Base-by-base conservation (phyloP, 1,140 invertebrate species). In the Berghia stephanieae region DNA sequence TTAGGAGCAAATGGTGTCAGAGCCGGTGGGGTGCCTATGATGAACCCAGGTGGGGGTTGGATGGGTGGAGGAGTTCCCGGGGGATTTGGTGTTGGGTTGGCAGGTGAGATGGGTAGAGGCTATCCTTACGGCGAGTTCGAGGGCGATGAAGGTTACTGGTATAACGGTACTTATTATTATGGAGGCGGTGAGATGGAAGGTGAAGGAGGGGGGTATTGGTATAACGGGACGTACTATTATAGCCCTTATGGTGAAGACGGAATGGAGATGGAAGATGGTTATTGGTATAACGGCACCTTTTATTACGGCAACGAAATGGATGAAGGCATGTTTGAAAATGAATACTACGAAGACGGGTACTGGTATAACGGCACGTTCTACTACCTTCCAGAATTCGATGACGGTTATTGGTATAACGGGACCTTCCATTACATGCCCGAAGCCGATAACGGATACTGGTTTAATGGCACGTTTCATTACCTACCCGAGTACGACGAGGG, bases 201-300 rank as follows among this genome's bases (percentile, higher is more conserved):
- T n/a, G n/a, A n/a, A n/a, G n/a, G n/a, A n/a, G n/a, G 63, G 3
- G 38, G 55, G 38, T 63, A 63, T 44, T 63, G 27, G 10, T 16
- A 34, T 42, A 75, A 75, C 72, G 72, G 71, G 6, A 75, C 72
- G 3, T 75, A 57, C 52, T 75, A 63, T n/a, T n/a, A n/a, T n/a
- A n/a, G n/a, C n/a, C n/a, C n/a, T n/a, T n/a, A n/a, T n/a, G n/a
- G n/a, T n/a, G n/a, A n/a, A n/a, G 38, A 34, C 18, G 42, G 40
- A 31, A n/a, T n/a, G 24, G 74, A 76, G 10, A 38, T 2, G 63
- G 60, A 76, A 1, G 60, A 68, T 4, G 74, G 74, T 1, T 49
- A 49, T 34, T 43, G 24, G 8, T 46, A 40, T 43, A 76, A 76
- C 42, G 63, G 63, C 1, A 76, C 74, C 1, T 76, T 34, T 24